phyloP scores from a whole-genome alignment of 2,888 invertebrate genomes.

The Acleris literana region DNA sequence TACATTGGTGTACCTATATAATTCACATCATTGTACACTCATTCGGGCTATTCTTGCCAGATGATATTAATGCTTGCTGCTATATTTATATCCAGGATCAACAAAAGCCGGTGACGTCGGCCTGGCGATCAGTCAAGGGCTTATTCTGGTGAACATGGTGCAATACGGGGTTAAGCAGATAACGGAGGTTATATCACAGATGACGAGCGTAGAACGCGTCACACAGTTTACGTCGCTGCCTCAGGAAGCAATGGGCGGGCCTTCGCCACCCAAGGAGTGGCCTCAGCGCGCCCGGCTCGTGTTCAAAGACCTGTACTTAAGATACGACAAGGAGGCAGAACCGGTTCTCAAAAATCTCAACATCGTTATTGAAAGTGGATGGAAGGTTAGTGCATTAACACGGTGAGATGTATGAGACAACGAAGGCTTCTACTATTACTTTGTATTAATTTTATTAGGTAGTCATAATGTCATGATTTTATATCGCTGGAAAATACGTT shows the following conservation, averaged over 20 bases:
- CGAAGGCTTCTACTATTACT: too few relatives aligned
- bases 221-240: conserved; percentile 90
- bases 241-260: conserved; percentile 86
- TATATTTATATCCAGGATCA: conserved; percentile 59
- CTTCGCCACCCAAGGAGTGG: conserved; percentile 84
- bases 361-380: conserved; percentile 84
- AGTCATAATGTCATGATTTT: too few relatives aligned
- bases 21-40: too few relatives aligned
- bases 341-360: conserved; percentile 88
- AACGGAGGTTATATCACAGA: conserved; percentile 90
- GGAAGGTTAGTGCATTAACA: conserved; percentile 80
- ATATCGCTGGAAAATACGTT: too few relatives aligned
- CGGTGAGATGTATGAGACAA: too few relatives aligned
- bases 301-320: conserved; percentile 85
- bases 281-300: conserved; percentile 84
- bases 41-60: too few relatives aligned
- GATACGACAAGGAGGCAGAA: conserved; percentile 85
- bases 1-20: too few relatives aligned
- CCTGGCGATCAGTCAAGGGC: conserved; percentile 87
- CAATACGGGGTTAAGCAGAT: conserved; percentile 92
- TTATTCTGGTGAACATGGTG: conserved; percentile 90
- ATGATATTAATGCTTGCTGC: too few relatives aligned
- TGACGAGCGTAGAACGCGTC: conserved; percentile 92
- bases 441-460: too few relatives aligned
- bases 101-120: conserved; percentile 87